Evolutionary conservation across 2,888 invertebrate species (phyloP).

Genomic region (Coecobrya sp.): DNA sequence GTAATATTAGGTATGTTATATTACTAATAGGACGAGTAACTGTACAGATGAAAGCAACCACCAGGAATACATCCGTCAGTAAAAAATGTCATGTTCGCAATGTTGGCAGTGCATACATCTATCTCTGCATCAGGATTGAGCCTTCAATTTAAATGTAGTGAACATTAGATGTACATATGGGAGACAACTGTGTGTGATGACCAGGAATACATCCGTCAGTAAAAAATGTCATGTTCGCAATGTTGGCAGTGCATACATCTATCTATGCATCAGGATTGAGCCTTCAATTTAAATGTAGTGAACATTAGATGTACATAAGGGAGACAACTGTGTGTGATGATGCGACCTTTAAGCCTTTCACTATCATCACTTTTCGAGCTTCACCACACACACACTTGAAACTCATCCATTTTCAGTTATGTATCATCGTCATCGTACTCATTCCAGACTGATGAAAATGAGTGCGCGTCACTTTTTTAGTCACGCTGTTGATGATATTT

Average conservation of each 20-base stretch:
- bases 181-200: neutral
- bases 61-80: neutral
- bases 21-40: neutral
- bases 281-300: conserved; percentile 25
- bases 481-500: neutral
- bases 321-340: neutral
- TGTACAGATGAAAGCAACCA: conserved; percentile 16
- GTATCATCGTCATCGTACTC: too few relatives aligned
- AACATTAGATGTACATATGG: neutral
- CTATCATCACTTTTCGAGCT: conserved; percentile 26
- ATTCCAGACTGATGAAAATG: too few relatives aligned
- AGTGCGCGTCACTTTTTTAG: neutral
- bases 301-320: neutral
- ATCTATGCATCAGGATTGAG: conserved; percentile 3
- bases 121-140: neutral
- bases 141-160: conserved; percentile 25
- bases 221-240: neutral
- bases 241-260: neutral
- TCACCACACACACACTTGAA: neutral
- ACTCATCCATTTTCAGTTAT: neutral
- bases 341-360: conserved; percentile 20
- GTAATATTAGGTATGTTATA: neutral
- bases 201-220: too few relatives aligned
- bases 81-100: neutral
- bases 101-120: neutral